Conservation (phyloP, 2,888 invertebrate genomes). For the Hecatera dysodea region DNA sequence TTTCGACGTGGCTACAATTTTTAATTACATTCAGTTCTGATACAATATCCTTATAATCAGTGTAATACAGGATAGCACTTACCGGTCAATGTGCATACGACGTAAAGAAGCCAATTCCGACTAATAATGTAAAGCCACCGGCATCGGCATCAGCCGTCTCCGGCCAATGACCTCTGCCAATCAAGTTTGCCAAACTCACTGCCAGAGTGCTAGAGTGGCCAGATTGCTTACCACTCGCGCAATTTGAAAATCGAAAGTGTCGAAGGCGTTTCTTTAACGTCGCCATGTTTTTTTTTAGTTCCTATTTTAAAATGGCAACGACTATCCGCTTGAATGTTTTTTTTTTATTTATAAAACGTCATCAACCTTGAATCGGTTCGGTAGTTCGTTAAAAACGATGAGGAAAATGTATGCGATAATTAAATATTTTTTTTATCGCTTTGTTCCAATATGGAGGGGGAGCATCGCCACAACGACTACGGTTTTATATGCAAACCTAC, state of each 20-base stretch:
- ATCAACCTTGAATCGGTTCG: slow-evolving; percentile 7
- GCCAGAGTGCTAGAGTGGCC: slow-evolving; percentile 23
- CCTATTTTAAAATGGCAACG: slow-evolving; percentile 2
- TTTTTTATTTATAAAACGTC: slow-evolving; percentile 1
- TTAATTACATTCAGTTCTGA: not conserved
- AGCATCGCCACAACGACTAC: not conserved
- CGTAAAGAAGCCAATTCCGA: slow-evolving; percentile 55
- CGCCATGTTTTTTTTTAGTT: slow-evolving; percentile 6
- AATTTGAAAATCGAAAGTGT: slow-evolving; percentile 56
- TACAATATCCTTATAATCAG: not conserved
- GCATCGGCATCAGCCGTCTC: slow-evolving; percentile 40
- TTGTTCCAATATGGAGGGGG: not conserved
- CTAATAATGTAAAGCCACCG: slow-evolving; percentile 48
- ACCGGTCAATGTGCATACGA: slow-evolving; percentile 52
- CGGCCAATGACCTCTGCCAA: slow-evolving; percentile 61
- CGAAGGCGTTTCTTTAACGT: not conserved
- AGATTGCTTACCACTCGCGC: slow-evolving; percentile 22
- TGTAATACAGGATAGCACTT: slow-evolving; percentile 24
- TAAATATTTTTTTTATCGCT: slow-evolving; percentile 15
- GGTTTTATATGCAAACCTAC: not conserved
- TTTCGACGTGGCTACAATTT: too few relatives aligned
- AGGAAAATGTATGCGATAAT: slow-evolving; percentile 28
- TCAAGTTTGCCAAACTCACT: slow-evolving; percentile 64
- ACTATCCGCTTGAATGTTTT: not conserved
- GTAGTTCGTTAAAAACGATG: slow-evolving; percentile 11